Evolutionary conservation across 2,888 invertebrate genomes (phyloP), one percentile per base, ranked within the genome.

Genomic region (Schrankia costaestrigalis): DNA sequence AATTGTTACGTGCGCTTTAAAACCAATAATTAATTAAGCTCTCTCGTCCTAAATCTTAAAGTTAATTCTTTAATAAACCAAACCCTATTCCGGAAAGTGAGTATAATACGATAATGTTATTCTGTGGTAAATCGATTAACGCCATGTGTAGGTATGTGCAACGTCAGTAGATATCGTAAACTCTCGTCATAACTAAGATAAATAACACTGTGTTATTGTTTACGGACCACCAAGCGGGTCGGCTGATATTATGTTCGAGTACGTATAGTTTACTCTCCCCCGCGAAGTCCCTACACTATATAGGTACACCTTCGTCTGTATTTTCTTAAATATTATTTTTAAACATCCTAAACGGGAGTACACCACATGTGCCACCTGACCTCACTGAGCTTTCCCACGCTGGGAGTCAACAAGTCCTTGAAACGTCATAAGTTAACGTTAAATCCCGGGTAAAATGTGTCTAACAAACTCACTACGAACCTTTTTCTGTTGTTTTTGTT

Each of bases 361-460:
- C 71, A 71, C 72, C 85, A 86, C 82, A 86, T 86, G 85, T 84
- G 82, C 78, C 86, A 87, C 87, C 87, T 87, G 87, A 87, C 84
- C 81, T 78, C 66, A 59, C 67, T 62, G 61, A 76, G 71, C 80
- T 83, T 86, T 87, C 87, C 86, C 86, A 86, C 86, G 85, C 74
- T 65, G 73, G 68, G 63, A 63, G 33, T 43, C 45, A 46, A 60
- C 57, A 56, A 73, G 65, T 67, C 69, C 68, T 72, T 66, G 67
- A 65, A 72, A 75, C 69, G 66, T 71, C 76, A 81, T 41, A 22
- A 63, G 73, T 73, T 63, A 58, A 63, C 71, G 77, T 77, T 75
- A 60, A 63, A 60, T 54, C 63, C 65, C 53, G 59, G 58, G 53
- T 48, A 54, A 57, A 55, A 50, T 62, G 53, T 54, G 42, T 31